Conservation (phyloP, 2,888 invertebrate genomes). For the Eupithecia centaureata region DNA sequence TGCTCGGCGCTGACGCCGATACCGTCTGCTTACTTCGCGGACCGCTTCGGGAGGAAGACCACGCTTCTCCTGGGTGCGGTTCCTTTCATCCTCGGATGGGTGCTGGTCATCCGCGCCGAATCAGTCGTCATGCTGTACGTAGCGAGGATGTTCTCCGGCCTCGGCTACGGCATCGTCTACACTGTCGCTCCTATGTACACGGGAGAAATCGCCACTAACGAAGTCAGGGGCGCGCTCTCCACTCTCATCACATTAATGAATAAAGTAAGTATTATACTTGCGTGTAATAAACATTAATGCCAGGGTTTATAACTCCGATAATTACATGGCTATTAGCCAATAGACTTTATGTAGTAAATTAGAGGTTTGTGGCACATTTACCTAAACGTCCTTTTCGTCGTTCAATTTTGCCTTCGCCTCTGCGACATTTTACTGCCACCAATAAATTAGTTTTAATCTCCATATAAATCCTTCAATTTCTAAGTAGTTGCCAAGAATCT, state of each 20-base stretch:
- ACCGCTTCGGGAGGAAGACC: constrained; percentile 87
- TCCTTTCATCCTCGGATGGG: constrained; percentile 86
- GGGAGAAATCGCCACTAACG: constrained; percentile 85
- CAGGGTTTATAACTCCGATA: neutral
- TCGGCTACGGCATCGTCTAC: constrained; percentile 86
- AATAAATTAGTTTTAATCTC: constrained; percentile 12
- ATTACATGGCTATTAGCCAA: constrained; percentile 33
- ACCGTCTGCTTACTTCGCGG: constrained; percentile 85
- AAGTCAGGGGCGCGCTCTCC: constrained; percentile 85
- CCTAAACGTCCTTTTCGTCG: neutral
- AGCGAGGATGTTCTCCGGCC: constrained; percentile 85
- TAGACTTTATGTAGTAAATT: constrained; percentile 3
- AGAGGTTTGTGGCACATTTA: neutral
- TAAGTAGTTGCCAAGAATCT: constrained; percentile 13
- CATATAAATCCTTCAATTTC: constrained; percentile 16
- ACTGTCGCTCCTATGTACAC: constrained; percentile 86
- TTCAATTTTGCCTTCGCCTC: neutral
- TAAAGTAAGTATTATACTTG: constrained; percentile 70
- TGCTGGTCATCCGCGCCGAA: constrained; percentile 84
- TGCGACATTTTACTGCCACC: constrained; percentile 1
- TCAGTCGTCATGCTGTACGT: constrained; percentile 83
- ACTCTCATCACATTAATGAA: constrained; percentile 84
- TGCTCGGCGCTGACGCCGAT: constrained; percentile 86
- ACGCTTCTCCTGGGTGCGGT: constrained; percentile 85
- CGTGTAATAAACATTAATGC: neutral